Evolutionary conservation across 2,888 invertebrate genomes (phyloP).

Genomic region (Melieria crassipennis): DNA sequence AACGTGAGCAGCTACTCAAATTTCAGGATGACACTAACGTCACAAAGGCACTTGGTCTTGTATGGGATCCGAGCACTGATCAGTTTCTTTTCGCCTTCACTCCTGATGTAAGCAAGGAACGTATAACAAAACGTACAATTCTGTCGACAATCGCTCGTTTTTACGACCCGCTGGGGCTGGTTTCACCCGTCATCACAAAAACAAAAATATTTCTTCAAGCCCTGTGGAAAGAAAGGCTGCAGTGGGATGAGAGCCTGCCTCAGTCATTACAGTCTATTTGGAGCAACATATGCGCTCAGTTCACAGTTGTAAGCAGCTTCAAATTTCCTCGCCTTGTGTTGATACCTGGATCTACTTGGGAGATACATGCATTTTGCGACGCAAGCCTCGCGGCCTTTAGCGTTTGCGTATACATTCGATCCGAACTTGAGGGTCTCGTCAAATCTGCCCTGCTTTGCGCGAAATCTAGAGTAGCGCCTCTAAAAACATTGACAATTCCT

Average conservation of each 20-base stretch:
- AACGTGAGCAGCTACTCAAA: slow-evolving; percentile 1
- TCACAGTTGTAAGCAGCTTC: slow-evolving; percentile 4
- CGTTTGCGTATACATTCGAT: background rate
- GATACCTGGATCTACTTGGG: background rate
- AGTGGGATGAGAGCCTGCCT: slow-evolving; percentile 2
- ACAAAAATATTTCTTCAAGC: slow-evolving; percentile 2
- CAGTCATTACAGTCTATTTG: background rate
- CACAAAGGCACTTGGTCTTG: background rate
- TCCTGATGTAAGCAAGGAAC: background rate
- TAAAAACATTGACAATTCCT: background rate
- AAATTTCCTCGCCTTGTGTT: slow-evolving; percentile 11
- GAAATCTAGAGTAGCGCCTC: background rate
- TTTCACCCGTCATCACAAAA: background rate
- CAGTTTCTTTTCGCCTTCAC: background rate
- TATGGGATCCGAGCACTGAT: background rate
- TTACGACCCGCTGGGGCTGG: slow-evolving; percentile 2
- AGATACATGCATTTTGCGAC: background rate
- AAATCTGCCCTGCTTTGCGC: background rate
- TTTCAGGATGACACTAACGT: background rate
- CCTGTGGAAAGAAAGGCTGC: background rate
- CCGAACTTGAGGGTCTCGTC: background rate
- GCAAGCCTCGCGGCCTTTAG: background rate
- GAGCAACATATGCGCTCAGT: slow-evolving; percentile 2
- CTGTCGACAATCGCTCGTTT: slow-evolving; percentile 2
- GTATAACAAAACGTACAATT: background rate